Evolutionary conservation across 2,113 vertebrate species (phyloP).

Genomic region (Oryzias woworae): DNA sequence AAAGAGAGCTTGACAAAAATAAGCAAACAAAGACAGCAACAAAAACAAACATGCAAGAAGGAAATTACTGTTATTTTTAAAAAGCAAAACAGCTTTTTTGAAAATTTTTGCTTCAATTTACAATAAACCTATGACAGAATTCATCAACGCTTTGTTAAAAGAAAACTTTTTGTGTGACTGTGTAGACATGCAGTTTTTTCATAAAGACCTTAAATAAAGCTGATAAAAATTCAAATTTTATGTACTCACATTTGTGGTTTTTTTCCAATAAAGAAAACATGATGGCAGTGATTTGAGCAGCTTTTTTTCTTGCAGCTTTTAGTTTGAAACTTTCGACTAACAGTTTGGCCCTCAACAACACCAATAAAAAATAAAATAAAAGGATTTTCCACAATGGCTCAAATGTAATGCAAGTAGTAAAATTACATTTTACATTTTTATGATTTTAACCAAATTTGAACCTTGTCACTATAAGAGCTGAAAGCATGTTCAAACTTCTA

Average conservation of each 20-base stretch:
- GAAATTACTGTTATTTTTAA: no score
- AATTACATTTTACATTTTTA: no score
- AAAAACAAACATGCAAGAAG: neutral
- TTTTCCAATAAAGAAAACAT: constrained; percentile 6
- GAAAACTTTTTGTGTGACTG: no score
- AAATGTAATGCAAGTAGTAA: no score
- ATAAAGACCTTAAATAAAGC: constrained; percentile 15
- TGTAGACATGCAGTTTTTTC: no score
- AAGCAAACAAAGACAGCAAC: neutral
- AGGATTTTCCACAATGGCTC: no score
- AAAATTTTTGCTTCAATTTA: no score
- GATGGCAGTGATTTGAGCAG: neutral
- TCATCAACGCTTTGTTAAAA: no score
- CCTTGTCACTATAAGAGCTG: no score
- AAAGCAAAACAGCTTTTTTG: neutral
- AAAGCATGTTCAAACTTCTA: no score
- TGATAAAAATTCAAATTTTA: constrained; percentile 23
- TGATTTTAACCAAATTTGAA: no score
- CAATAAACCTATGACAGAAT: no score
- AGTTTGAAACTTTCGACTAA: neutral
- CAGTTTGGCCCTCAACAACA: neutral
- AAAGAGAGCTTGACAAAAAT: neutral
- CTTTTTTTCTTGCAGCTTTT: neutral
- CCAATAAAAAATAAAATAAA: constrained; percentile 22
- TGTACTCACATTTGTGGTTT: neutral